Evolutionary conservation across 2,888 invertebrate genomes (phyloP).

Genomic region (Oxycera nigricornis): DNA sequence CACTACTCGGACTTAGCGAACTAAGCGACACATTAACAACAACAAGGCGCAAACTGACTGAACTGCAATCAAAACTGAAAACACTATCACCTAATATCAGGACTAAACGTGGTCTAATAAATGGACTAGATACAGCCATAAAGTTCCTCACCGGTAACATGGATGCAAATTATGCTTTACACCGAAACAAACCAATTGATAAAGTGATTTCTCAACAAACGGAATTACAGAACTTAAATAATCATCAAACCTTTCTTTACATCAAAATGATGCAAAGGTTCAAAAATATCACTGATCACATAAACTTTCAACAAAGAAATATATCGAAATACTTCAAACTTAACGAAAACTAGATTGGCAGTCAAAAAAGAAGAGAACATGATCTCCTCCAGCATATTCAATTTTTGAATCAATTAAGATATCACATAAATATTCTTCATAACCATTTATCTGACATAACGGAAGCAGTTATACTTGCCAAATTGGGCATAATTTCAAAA

Average conservation of each 20-base stretch:
- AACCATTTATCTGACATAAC: conserved; percentile 33
- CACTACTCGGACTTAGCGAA: not conserved
- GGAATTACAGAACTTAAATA: not conserved
- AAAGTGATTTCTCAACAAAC: not conserved
- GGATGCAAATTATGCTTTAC: conserved; percentile 25
- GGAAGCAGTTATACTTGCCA: conserved; percentile 40
- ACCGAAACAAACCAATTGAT: conserved; percentile 9
- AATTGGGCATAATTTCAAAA: conserved; percentile 39
- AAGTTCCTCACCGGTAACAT: conserved; percentile 32
- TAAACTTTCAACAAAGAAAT: conserved; percentile 33
- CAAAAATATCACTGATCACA: conserved; percentile 31
- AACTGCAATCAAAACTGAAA: not conserved
- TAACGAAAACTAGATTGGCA: not conserved
- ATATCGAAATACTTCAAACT: conserved; percentile 18
- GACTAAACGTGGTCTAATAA: conserved; percentile 25
- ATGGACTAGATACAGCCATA: conserved; percentile 33
- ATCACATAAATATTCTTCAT: conserved; percentile 33
- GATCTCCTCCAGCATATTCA: conserved; percentile 1
- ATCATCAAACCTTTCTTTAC: conserved; percentile 19
- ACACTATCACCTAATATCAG: conserved; percentile 21
- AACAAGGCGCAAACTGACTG: not conserved
- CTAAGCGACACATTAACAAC: not conserved
- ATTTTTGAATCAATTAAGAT: conserved; percentile 27
- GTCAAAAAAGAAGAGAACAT: not conserved
- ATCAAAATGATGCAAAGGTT: conserved; percentile 38